A percentile compares a stretch with the other conserved stretches of the same genome.
phyloP scores from a whole-genome alignment of 2,113 vertebrate genomes.

The Myotis davidii region DNA sequence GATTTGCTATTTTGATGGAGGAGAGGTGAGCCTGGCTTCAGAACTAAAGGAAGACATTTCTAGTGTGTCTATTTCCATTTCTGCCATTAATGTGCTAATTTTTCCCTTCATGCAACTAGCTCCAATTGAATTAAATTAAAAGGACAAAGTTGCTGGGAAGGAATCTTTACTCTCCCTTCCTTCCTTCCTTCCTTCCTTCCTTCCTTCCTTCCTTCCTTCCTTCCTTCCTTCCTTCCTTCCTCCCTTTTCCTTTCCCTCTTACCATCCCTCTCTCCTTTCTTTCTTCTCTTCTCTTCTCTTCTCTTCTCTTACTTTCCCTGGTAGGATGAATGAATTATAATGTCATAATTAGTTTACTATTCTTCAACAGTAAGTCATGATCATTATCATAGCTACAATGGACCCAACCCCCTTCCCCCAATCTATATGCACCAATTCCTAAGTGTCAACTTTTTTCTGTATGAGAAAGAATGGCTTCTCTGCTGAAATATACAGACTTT shows the following conservation, averaged over 20 bases:
- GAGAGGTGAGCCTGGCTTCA: constrained; percentile 25
- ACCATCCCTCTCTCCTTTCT: too few species aligned
- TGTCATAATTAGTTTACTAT: constrained; percentile 60
- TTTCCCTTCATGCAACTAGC: neutral
- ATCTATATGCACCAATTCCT: constrained; percentile 19
- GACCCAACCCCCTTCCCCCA: neutral
- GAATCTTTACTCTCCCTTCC: neutral
- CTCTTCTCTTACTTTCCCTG: neutral
- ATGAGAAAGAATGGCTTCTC: neutral
- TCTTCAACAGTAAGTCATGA: constrained; percentile 28
- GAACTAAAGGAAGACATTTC: constrained; percentile 27
- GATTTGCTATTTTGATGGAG: constrained; percentile 23
- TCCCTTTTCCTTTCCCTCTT: neutral
- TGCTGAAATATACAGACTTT: constrained; percentile 16
- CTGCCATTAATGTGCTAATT: constrained; percentile 32
- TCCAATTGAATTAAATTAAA: constrained; percentile 39
- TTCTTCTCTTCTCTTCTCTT: neutral
- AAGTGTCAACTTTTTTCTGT: neutral
- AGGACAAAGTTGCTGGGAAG: constrained; percentile 57
- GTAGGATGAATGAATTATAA: constrained; percentile 46
- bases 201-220: neutral
- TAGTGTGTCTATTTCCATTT: neutral
- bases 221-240: neutral
- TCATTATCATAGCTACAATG: neutral
- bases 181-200: neutral